Conservation (phyloP, 1,140 invertebrate genomes). For the Geopemphigus sp. region DNA sequence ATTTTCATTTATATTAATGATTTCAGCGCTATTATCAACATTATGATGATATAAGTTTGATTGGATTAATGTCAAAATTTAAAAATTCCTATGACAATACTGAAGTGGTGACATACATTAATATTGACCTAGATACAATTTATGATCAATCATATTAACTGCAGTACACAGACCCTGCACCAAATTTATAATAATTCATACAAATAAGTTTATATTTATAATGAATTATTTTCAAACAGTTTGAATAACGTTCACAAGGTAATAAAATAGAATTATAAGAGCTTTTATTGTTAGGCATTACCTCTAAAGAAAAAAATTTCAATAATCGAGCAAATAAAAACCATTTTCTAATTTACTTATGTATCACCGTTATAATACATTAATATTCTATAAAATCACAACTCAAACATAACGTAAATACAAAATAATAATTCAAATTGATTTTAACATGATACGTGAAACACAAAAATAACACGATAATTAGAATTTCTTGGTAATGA, state of each 20-base stretch:
- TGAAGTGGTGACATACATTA: conserved; percentile 11
- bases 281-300: neutral
- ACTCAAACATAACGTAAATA: conserved; percentile 8
- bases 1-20: conserved; percentile 1
- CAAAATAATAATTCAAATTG: neutral
- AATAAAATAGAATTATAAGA: neutral
- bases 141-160: neutral
- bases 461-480: neutral
- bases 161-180: conserved; percentile 34
- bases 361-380: neutral
- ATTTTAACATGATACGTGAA: neutral
- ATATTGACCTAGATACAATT: neutral
- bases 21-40: neutral
- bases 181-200: conserved; percentile 25
- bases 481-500: neutral
- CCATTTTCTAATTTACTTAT: neutral
- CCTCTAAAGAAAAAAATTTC: no score
- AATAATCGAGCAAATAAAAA: neutral
- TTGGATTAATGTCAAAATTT: neutral
- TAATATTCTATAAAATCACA: neutral
- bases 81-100: neutral
- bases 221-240: neutral
- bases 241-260: neutral
- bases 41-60: neutral
- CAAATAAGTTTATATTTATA: neutral